Conservation (phyloP, 2,888 invertebrate genomes). For the Dicroscelio sp. region DNA sequence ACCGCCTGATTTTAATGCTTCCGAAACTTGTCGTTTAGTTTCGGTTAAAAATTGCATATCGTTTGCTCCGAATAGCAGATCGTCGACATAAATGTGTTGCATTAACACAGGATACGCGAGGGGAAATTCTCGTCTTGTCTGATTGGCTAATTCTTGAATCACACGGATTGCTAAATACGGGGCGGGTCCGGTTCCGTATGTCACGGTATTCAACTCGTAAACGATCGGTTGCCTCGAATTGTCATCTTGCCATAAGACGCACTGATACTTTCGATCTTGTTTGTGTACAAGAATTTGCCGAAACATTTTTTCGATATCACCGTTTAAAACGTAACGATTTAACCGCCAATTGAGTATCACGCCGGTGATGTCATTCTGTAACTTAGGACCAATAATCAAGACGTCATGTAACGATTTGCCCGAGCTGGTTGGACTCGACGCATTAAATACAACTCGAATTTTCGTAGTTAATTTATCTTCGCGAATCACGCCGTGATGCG, state of each 20-base stretch:
- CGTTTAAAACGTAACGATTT: background rate
- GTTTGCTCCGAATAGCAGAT: background rate
- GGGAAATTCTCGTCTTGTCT: background rate
- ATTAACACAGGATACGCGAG: background rate
- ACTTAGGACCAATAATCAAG: background rate
- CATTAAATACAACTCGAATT: slow-evolving; percentile 22
- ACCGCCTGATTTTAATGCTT: background rate
- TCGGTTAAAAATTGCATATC: background rate
- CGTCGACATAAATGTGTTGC: background rate
- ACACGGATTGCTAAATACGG: background rate
- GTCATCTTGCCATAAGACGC: slow-evolving; percentile 1
- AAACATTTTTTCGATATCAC: slow-evolving; percentile 27
- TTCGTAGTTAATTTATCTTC: background rate
- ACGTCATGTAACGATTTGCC: slow-evolving; percentile 1
- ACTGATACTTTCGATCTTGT: background rate
- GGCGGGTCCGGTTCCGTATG: background rate
- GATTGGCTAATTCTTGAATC: background rate
- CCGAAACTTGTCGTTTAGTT: background rate
- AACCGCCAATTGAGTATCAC: background rate
- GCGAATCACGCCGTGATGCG: slow-evolving; percentile 12
- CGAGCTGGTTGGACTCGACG: background rate
- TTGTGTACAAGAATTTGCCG: background rate
- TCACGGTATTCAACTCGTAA: background rate
- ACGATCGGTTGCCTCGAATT: too few species aligned
- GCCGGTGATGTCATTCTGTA: slow-evolving; percentile 9